Percentiles rank a stretch among this genome's conserved stretches.
phyloP scores from a whole-genome alignment of 2,888 invertebrate species.

The Drosophila paramelanica region DNA sequence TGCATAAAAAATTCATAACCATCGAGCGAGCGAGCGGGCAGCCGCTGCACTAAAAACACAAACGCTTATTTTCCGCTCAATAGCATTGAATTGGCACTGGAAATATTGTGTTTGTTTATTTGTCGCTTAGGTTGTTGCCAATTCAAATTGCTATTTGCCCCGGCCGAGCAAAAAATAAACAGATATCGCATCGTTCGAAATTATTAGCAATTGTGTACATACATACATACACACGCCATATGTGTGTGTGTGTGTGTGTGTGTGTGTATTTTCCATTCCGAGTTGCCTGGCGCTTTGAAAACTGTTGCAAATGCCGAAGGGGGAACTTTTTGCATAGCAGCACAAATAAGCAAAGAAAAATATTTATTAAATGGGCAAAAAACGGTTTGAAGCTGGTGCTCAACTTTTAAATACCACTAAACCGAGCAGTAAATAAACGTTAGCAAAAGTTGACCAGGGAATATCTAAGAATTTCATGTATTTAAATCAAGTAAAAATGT shows the following conservation, averaged over 20 bases:
- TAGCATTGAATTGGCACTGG: constrained; percentile 30
- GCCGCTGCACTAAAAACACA: constrained; percentile 32
- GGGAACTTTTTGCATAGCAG: background rate
- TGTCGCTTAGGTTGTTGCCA: constrained; percentile 10
- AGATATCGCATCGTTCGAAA: constrained; percentile 28
- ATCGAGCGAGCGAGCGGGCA: constrained; percentile 24
- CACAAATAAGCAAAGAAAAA: background rate
- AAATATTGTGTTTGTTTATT: constrained; percentile 30
- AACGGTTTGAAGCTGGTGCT: background rate
- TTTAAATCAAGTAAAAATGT: too few species aligned
- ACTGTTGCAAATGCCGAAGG: constrained; percentile 19
- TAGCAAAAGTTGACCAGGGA: background rate
- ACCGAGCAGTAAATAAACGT: background rate
- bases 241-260: constrained; percentile 26
- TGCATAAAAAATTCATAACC: constrained; percentile 58
- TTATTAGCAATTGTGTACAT: constrained; percentile 36
- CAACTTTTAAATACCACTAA: background rate
- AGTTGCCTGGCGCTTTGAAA: constrained; percentile 23
- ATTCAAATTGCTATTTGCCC: constrained; percentile 14
- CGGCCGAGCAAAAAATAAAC: constrained; percentile 24
- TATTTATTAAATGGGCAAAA: background rate
- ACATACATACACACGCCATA: constrained; percentile 2
- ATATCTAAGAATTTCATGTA: too few species aligned
- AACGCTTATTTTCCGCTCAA: constrained; percentile 55
- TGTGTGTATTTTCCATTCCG: constrained; percentile 37